Evolutionary conservation across 2,888 invertebrate species (phyloP).

Genomic region (Eulithis testata): DNA sequence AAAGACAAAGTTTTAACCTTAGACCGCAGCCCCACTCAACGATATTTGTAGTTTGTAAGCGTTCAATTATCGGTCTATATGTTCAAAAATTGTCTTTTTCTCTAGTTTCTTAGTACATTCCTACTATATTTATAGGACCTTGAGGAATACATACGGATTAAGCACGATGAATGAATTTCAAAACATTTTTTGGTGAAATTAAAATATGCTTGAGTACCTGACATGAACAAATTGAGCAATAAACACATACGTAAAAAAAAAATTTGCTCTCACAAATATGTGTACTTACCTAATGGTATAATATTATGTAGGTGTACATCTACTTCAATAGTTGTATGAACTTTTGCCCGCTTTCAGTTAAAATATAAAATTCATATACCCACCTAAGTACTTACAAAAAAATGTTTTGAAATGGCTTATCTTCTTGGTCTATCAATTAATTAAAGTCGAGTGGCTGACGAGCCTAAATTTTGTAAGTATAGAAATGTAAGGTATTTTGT

Average conservation of each 20-base stretch:
- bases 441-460: constrained; percentile 46
- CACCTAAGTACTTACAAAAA: neutral
- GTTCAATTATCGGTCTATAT: neutral
- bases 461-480: constrained; percentile 74
- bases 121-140: constrained; percentile 17
- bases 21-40: neutral
- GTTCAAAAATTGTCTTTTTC: constrained; percentile 4
- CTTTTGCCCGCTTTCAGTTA: neutral
- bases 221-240: no score
- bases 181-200: constrained; percentile 6
- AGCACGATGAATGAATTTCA: constrained; percentile 8
- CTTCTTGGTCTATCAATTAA: constrained; percentile 8
- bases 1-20: neutral
- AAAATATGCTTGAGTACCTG: no score
- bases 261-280: no score
- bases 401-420: constrained; percentile 17
- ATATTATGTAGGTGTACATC: no score
- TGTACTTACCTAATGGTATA: no score
- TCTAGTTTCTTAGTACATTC: constrained; percentile 27
- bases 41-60: neutral
- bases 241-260: no score
- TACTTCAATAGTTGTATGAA: neutral
- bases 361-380: neutral
- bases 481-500: constrained; percentile 50
- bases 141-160: neutral